Conservation (phyloP, 1,140 invertebrate genomes). For the Tetramorium alpestre region DNA sequence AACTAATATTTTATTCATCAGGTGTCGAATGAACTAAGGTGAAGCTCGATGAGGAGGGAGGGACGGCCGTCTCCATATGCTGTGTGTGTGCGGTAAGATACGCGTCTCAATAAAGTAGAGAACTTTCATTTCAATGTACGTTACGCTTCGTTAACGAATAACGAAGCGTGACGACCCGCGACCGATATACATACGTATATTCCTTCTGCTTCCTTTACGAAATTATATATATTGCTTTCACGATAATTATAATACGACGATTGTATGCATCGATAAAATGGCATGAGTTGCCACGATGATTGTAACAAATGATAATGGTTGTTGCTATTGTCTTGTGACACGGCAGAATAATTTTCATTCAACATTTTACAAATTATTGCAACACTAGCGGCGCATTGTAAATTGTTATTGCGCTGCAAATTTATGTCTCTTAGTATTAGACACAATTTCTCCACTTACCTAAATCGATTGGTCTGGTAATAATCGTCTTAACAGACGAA, state of each 20-base stretch:
- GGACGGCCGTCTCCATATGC: constrained; percentile 10
- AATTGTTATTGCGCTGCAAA: background rate
- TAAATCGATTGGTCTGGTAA: background rate
- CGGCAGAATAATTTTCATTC: background rate
- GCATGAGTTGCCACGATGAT: background rate
- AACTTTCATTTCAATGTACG: background rate
- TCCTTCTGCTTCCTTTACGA: background rate
- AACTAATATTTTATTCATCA: constrained; percentile 56
- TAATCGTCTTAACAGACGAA: background rate
- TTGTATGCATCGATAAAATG: background rate
- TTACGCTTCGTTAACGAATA: constrained; percentile 12
- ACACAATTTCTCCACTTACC: background rate
- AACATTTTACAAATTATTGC: background rate
- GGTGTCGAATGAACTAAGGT: constrained; percentile 38
- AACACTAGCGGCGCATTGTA: background rate
- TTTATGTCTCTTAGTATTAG: background rate
- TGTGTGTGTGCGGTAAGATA: constrained; percentile 33
- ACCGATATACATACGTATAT: background rate
- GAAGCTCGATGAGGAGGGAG: constrained; percentile 26
- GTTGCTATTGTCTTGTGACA: background rate
- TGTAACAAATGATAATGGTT: background rate
- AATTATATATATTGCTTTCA: background rate
- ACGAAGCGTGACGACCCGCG: background rate
- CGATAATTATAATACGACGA: background rate
- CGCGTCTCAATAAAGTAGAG: constrained; percentile 33